Percentiles rank a stretch among this genome's conserved stretches.
Conservation (phyloP, 2,113 vertebrate species). For the Pyxicephalus adspersus region DNA sequence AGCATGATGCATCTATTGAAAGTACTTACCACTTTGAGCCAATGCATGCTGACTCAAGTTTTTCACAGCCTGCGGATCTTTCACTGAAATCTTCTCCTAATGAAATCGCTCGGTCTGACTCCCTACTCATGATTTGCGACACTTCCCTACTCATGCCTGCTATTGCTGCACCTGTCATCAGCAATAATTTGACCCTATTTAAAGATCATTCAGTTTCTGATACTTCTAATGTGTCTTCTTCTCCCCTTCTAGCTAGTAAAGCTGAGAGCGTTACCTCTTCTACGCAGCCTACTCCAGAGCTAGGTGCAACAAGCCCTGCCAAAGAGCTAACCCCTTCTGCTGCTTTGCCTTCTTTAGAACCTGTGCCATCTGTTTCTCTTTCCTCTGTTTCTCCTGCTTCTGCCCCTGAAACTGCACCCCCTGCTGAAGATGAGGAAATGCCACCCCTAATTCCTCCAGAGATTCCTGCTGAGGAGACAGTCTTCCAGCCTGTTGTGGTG, state of each 20-base stretch:
- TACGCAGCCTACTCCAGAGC: constrained; percentile 9
- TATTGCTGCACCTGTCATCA: not conserved
- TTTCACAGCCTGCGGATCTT: not conserved
- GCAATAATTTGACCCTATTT: constrained; percentile 20
- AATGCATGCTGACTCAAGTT: not conserved
- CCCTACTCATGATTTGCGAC: constrained; percentile 5
- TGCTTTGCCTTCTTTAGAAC: constrained; percentile 44
- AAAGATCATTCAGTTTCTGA: not conserved
- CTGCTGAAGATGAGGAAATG: constrained; percentile 83
- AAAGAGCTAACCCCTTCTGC: constrained; percentile 60
- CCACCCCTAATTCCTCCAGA: constrained; percentile 91
- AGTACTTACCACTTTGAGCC: not conserved
- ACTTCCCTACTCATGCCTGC: constrained; percentile 25
- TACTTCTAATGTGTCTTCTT: constrained; percentile 25
- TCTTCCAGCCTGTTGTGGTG: constrained; percentile 68
- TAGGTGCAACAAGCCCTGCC: constrained; percentile 1
- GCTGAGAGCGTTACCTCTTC: constrained; percentile 42
- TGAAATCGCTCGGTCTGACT: not conserved
- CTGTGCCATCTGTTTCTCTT: constrained; percentile 5
- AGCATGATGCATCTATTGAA: not conserved
- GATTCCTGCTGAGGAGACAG: constrained; percentile 68
- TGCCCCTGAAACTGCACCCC: constrained; percentile 59
- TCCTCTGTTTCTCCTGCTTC: constrained; percentile 52
- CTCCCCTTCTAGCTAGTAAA: constrained; percentile 45
- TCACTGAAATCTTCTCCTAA: not conserved